Percentiles rank a stretch among this genome's conserved stretches.
Conservation (phyloP, 1,140 invertebrate genomes). For the Drosophila sulfurigaster region DNA sequence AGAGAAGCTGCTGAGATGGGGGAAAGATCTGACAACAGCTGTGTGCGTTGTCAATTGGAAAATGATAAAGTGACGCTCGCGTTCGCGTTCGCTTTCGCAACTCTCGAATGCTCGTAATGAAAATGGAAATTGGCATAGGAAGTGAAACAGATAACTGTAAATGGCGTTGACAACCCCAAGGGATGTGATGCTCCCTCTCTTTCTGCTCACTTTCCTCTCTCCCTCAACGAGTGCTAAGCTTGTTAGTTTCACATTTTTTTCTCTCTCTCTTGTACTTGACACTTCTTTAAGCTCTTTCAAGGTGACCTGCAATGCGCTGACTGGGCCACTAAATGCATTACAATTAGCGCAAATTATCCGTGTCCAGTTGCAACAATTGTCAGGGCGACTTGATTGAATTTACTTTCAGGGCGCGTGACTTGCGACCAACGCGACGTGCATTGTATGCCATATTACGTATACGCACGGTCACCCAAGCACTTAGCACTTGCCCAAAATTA, state of each 20-base stretch:
- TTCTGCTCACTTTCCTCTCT: background rate
- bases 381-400: constrained; percentile 75
- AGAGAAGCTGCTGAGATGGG: background rate
- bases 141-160: constrained; percentile 48
- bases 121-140: constrained; percentile 63
- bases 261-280: background rate
- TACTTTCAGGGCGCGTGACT: constrained; percentile 71
- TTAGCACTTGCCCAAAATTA: constrained; percentile 28
- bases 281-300: constrained; percentile 3
- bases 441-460: constrained; percentile 40
- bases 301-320: constrained; percentile 42
- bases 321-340: constrained; percentile 66
- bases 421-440: constrained; percentile 50
- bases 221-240: constrained; percentile 28
- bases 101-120: constrained; percentile 30
- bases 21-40: constrained; percentile 57
- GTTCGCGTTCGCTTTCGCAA: constrained; percentile 10
- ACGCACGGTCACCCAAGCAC: constrained; percentile 34
- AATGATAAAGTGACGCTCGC: constrained; percentile 72
- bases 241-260: constrained; percentile 39
- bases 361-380: constrained; percentile 67
- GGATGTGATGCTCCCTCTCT: background rate
- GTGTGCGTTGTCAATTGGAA: constrained; percentile 76
- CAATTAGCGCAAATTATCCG: constrained; percentile 75
- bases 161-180: constrained; percentile 39